Evolutionary conservation across 2,888 invertebrate species (phyloP), one percentile per base, ranked within the genome.

Genomic region (Drosophila affinis): DNA sequence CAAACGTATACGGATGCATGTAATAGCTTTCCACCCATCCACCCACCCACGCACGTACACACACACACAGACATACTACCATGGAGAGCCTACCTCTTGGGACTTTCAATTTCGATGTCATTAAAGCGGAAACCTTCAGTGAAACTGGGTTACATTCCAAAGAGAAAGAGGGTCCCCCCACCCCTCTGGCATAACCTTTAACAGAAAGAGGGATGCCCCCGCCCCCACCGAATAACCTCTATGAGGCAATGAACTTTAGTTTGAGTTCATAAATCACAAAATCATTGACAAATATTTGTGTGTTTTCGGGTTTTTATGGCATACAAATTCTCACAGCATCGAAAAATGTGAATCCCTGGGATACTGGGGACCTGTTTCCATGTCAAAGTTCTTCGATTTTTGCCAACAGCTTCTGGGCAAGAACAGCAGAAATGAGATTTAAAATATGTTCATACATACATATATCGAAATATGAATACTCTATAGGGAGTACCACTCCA

Each of bases 61-160:
- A 61, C 68, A 51, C 62, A 70, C 62, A 72, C 64, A 48, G 65
- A 57, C 69, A 9, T 29, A 7, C 29, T 29, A 2, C 29, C 7
- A 29, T 29, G 9, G 29, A 29, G 29, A 9, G 9, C 29, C 9
- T 46, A n/a, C 46, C 64, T 53, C 72, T 74, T 75, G 72, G 70
- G 54, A 90, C 90, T 90, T 90, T 90, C 90, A 72, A 77, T 90
- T 90, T 90, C 90, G 65, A 71, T 89, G 75, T 81, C 87, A 81
- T 81, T 82, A 77, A 89, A 76, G 86, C 80, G 81, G 83, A 82
- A 88, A 88, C 59, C 61, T 59, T 69, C 55, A 55, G 59, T 60
- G 62, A 49, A 79, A 79, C 53, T 86, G 76, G 87, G 85, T 83
- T 85, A 85, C 53, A 79, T 67, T 62, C 54, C 76, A 65, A 34